Percentiles rank a stretch among this genome's conserved stretches.
Evolutionary conservation across 1,140 invertebrate species (phyloP).

Genomic region (Drosophila subobscura): DNA sequence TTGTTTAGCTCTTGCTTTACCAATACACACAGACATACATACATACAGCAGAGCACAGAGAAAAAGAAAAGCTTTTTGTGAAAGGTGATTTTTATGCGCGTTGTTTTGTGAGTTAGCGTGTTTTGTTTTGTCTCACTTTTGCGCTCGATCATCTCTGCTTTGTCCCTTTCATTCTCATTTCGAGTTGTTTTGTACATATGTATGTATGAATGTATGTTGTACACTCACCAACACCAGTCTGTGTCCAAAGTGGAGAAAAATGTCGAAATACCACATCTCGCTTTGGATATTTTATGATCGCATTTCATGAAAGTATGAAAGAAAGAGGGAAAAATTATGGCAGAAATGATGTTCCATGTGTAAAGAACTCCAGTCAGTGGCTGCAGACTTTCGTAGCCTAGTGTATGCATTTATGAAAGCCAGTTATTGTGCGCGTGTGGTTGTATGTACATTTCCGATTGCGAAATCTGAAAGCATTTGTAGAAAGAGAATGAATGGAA

Average conservation of each 20-base stretch:
- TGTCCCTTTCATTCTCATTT: conserved; percentile 52
- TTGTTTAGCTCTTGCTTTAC: conserved; percentile 69
- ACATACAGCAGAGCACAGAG: conserved; percentile 57
- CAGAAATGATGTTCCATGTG: no score
- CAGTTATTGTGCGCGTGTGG: conserved; percentile 1
- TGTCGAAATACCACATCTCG: conserved; percentile 30
- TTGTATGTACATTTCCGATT: conserved; percentile 30
- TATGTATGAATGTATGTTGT: conserved; percentile 29
- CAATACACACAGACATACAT: conserved; percentile 32
- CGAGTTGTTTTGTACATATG: conserved; percentile 38
- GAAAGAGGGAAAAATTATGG: no score
- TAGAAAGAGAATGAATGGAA: conserved; percentile 43
- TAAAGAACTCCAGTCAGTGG: no score
- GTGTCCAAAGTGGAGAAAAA: conserved; percentile 33
- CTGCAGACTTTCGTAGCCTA: no score
- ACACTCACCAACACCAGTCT: conserved; percentile 2
- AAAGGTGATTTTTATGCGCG: conserved; percentile 74
- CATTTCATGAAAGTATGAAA: no score
- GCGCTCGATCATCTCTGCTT: conserved; percentile 28
- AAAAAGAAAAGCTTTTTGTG: conserved; percentile 80
- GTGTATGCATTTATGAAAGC: conserved; percentile 8
- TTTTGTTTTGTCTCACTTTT: conserved; percentile 45
- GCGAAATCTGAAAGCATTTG: conserved; percentile 33
- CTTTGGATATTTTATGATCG: conserved; percentile 1
- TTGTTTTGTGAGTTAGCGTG: conserved; percentile 58